These are phyloP conservation scores for Pristionchus fissidentatus DNA, from an alignment of 2,888 invertebrate genomes.

Conservation along the genomic window DNA sequence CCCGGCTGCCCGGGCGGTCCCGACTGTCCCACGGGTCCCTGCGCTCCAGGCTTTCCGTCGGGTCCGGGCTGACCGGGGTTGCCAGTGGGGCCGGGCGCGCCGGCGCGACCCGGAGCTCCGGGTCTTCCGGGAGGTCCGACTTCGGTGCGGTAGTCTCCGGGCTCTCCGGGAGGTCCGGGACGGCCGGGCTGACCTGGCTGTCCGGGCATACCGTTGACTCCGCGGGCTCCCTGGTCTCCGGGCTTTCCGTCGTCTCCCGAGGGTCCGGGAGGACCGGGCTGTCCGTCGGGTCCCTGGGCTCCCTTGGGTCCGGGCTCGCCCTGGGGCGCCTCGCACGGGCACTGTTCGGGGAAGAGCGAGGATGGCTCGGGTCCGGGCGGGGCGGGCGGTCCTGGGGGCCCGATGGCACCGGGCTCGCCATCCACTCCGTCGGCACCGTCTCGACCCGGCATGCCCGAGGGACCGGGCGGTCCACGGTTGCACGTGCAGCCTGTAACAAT, in stretches of 20 bases:
- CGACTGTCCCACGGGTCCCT: slow-evolving; percentile 65
- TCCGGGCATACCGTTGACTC: slow-evolving; percentile 83
- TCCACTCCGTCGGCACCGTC: slow-evolving; percentile 71
- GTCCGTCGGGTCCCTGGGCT: slow-evolving; percentile 67
- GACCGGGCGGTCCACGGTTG: slow-evolving; percentile 74
- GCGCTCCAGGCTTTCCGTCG: slow-evolving; percentile 64
- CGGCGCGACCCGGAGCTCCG: slow-evolving; percentile 71
- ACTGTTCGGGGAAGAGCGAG: slow-evolving; percentile 74
- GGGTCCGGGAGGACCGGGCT: slow-evolving; percentile 68
- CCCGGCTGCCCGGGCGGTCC: slow-evolving; percentile 68
- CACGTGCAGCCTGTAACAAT: slow-evolving; percentile 66
- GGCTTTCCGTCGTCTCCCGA: slow-evolving; percentile 73
- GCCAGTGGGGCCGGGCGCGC: slow-evolving; percentile 68
- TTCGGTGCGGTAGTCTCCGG: slow-evolving; percentile 72
- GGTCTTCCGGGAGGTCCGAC: slow-evolving; percentile 70
- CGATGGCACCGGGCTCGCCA: slow-evolving; percentile 73
- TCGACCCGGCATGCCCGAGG: slow-evolving; percentile 67
- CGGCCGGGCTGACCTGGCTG: slow-evolving; percentile 75
- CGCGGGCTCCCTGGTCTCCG: slow-evolving; percentile 77
- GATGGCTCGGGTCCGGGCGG: slow-evolving; percentile 73
- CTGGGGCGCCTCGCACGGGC: slow-evolving; percentile 74
- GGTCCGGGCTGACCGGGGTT: slow-evolving; percentile 62
- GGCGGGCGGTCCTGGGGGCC: slow-evolving; percentile 73
- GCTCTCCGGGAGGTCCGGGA: slow-evolving; percentile 73
- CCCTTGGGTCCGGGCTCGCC: slow-evolving; percentile 71